Conservation (phyloP, 30 jellyfish, hydroid and myxozoan genomes). For the Aurelia sp. region DNA sequence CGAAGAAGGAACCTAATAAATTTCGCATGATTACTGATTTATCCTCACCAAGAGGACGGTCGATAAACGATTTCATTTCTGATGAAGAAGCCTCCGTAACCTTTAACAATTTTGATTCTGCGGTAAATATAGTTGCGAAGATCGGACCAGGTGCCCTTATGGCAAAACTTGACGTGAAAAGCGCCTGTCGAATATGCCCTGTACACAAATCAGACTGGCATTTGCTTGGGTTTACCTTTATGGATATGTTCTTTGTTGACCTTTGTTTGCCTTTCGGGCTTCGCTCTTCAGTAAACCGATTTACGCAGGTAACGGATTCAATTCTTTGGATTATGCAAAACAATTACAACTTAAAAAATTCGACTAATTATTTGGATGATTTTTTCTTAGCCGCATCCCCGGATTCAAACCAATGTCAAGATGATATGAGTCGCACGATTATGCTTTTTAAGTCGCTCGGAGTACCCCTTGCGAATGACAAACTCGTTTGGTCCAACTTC, state of each 20-base stretch:
- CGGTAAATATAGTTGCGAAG: slow-evolving; percentile 16
- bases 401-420: background rate
- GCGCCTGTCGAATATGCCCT: slow-evolving; percentile 68
- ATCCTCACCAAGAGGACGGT: slow-evolving; percentile 50
- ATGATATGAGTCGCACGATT: background rate
- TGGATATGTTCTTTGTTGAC: slow-evolving; percentile 19
- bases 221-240: slow-evolving; percentile 26
- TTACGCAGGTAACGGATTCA: slow-evolving; percentile 4
- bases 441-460: background rate
- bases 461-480: slow-evolving; percentile 6
- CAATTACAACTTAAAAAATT: background rate
- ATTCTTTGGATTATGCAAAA: slow-evolving; percentile 10
- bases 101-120: slow-evolving; percentile 44
- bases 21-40: slow-evolving; percentile 29
- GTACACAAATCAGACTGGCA: slow-evolving; percentile 53
- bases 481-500: background rate
- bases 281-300: background rate
- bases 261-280: background rate
- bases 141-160: slow-evolving; percentile 33
- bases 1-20: slow-evolving; percentile 22
- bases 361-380: slow-evolving; percentile 45
- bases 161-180: slow-evolving; percentile 60
- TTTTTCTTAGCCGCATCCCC: slow-evolving; percentile 37
- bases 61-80: slow-evolving; percentile 36
- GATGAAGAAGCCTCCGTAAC: slow-evolving; percentile 21